phyloP scores from a whole-genome alignment of 2,888 invertebrate species.

The Argyresthia albistria region DNA sequence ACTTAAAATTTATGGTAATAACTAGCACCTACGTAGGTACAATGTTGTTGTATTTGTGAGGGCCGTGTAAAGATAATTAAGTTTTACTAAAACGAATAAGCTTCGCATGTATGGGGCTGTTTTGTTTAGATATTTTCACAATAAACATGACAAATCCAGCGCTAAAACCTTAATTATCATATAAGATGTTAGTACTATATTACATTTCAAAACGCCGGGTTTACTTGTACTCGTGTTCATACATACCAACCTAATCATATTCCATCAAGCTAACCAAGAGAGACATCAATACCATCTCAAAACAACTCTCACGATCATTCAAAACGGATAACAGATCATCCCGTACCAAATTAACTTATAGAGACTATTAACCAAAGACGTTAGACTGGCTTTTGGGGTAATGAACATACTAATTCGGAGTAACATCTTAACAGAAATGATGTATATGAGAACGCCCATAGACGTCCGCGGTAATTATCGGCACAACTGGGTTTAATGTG shows the following conservation, averaged over 20 bases:
- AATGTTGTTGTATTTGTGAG: background rate
- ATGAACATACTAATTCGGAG: constrained; percentile 35
- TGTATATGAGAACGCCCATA: constrained; percentile 62
- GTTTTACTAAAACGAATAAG: constrained; percentile 9
- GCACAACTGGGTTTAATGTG: constrained; percentile 1
- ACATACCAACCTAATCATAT: background rate
- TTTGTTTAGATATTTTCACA: no score
- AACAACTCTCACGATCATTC: constrained; percentile 45
- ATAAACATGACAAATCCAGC: no score
- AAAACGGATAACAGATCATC: constrained; percentile 46
- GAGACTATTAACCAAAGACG: constrained; percentile 31
- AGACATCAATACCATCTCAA: constrained; percentile 12
- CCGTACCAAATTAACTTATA: constrained; percentile 39
- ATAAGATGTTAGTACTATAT: no score
- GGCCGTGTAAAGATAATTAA: constrained; percentile 14
- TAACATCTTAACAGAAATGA: constrained; percentile 67
- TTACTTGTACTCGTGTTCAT: no score
- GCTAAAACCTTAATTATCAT: no score
- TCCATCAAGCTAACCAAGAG: constrained; percentile 13
- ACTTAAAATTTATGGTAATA: constrained; percentile 18
- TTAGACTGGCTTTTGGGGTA: constrained; percentile 18
- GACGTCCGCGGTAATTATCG: constrained; percentile 23
- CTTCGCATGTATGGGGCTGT: background rate
- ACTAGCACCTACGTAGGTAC: constrained; percentile 9
- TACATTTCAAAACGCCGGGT: no score